A percentile compares a stretch with the other conserved stretches of the same genome.
Evolutionary conservation across 2,888 invertebrate species (phyloP).

Genomic region (Scelioninae gen. 1): DNA sequence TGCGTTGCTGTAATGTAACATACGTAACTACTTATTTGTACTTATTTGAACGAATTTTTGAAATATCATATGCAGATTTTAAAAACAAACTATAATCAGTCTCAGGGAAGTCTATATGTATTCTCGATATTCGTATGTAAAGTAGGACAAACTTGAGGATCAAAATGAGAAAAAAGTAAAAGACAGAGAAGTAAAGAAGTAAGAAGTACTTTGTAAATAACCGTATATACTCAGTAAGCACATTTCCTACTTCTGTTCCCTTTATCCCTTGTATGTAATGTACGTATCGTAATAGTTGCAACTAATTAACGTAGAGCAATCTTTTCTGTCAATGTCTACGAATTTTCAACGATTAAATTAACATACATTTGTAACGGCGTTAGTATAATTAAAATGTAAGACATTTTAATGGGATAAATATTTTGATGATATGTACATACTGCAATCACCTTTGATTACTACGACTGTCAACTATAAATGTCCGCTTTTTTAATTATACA

Average conservation of each 20-base stretch:
- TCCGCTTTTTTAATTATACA: constrained; percentile 77
- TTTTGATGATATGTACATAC: constrained; percentile 66
- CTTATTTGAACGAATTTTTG: constrained; percentile 71
- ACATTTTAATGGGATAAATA: constrained; percentile 66
- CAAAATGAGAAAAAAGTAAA: constrained; percentile 19
- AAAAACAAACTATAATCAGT: constrained; percentile 81
- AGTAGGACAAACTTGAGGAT: constrained; percentile 62
- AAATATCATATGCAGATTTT: constrained; percentile 74
- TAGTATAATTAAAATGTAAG: constrained; percentile 39
- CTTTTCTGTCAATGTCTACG: constrained; percentile 47
- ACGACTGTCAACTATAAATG: constrained; percentile 71
- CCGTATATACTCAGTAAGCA: constrained; percentile 44
- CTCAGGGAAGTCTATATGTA: constrained; percentile 83
- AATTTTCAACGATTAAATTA: constrained; percentile 43
- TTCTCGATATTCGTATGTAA: constrained; percentile 76
- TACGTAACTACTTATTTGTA: constrained; percentile 56
- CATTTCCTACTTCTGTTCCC: constrained; percentile 64
- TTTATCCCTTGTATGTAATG: constrained; percentile 73
- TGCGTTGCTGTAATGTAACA: constrained; percentile 48
- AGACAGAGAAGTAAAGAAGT: constrained; percentile 52
- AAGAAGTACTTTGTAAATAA: constrained; percentile 67
- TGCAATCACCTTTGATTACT: constrained; percentile 60
- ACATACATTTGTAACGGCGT: constrained; percentile 45
- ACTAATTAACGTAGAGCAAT: constrained; percentile 58
- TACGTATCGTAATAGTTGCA: constrained; percentile 70